Conservation (phyloP, 1,140 invertebrate species). For the Cydia pomonella region DNA sequence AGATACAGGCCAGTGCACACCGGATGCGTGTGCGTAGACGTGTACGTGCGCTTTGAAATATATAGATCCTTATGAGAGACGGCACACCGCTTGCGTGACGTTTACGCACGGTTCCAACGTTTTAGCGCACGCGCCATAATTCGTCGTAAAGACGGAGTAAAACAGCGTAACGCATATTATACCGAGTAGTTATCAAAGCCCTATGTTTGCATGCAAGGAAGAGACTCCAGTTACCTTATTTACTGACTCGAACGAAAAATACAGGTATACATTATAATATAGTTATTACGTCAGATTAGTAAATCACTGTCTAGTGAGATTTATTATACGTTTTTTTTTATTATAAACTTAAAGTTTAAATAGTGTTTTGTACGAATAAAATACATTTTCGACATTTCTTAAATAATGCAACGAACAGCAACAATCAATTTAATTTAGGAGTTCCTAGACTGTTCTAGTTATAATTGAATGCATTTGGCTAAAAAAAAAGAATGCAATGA, state of each 20-base stretch:
- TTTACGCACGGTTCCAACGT: no score
- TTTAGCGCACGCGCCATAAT: no score
- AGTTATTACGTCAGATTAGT: neutral
- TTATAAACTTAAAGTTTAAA: neutral
- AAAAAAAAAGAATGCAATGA: no score
- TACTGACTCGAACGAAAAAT: slow-evolving; percentile 9
- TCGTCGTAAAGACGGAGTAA: no score
- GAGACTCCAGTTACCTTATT: neutral
- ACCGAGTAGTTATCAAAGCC: neutral
- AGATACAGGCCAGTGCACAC: no score
- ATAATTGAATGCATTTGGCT: neutral
- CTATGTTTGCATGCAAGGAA: neutral
- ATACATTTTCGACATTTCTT: neutral
- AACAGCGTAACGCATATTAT: neutral
- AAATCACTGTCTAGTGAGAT: neutral
- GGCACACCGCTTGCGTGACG: no score
- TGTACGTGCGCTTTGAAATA: no score
- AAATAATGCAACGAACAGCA: neutral
- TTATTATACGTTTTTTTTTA: neutral
- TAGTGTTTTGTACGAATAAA: neutral
- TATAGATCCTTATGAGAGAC: no score
- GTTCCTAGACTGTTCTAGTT: neutral
- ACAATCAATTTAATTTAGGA: neutral
- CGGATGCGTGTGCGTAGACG: no score
- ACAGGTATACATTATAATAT: neutral